Percentiles rank a stretch among this genome's conserved stretches.
These are phyloP conservation scores for Mohoua ochrocephala DNA, from an alignment of 2,113 vertebrate species.

Conservation along the genomic window DNA sequence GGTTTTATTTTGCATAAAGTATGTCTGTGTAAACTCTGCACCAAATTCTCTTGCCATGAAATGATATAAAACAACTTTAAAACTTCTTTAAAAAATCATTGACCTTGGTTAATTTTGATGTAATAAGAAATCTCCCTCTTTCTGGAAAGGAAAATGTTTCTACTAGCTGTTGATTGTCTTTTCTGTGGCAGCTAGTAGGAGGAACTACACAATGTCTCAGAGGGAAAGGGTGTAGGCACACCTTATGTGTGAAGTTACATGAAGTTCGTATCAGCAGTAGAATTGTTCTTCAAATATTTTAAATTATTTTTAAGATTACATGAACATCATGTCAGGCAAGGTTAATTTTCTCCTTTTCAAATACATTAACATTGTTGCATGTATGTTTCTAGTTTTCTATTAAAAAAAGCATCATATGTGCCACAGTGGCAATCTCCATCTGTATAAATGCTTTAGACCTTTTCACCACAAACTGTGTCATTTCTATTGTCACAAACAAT, in stretches of 20 bases:
- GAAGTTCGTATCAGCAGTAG: not conserved
- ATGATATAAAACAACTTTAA: not conserved
- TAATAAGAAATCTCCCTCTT: not conserved
- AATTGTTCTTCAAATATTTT: not conserved
- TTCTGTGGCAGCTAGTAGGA: not conserved
- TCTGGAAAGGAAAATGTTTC: not conserved
- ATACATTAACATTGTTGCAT: not conserved
- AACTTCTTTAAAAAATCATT: not conserved
- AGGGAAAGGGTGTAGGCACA: not conserved
- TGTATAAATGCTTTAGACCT: not conserved
- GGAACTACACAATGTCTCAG: not conserved
- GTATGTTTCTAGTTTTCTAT: not conserved
- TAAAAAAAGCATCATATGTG: not conserved
- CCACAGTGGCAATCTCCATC: not conserved
- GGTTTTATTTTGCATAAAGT: not conserved
- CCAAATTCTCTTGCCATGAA: not conserved
- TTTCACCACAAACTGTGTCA: not conserved
- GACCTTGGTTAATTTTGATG: not conserved
- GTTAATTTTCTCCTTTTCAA: not conserved
- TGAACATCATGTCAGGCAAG: not conserved
- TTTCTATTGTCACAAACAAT: slow-evolving; percentile 2
- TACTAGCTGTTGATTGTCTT: not conserved
- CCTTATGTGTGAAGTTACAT: not conserved
- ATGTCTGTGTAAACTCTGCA: not conserved
- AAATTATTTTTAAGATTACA: not conserved